Evolutionary conservation across 1,140 invertebrate species (phyloP), one percentile per base, ranked within the genome.

Genomic region (Metopolophium dirhodum): DNA sequence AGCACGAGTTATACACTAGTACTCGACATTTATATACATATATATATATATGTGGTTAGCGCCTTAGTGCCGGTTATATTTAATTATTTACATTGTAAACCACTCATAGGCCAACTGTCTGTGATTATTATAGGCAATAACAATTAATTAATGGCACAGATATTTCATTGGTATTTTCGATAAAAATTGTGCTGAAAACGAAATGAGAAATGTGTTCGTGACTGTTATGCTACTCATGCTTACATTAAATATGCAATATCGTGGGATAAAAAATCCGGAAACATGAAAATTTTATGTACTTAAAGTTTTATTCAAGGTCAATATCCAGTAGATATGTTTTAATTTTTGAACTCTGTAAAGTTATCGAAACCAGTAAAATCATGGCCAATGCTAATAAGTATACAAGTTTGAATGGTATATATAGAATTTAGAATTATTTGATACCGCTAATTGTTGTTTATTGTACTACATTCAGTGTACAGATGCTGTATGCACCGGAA

Each of bases 301-400:
- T 87, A 51, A 22, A 87, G 37, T 61, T 61, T 37, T 90, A 41
- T 90, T 61, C 88, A 90, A 90, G 88, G 88, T 30, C 23, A 51
- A 51, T 51, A 51, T 51, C 11, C 0, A 26, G 37, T 57, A 1
- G 35, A 41, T 41, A 45, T 45, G 18, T 89, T 61, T 90, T 30
- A 61, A 61, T 90, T 90, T 61, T 61, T 35, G 20, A 41, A 90
- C 35, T 90, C 51, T 89, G 37, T 35, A 51, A 35, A 41, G 23
- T 61, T 41, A 61, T 26, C 37, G 35, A 90, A 90, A 90, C 88
- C 88, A 45, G 88, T 90, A 90, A 90, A 90, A 88, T 35, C 88
- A 90, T 90, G 88, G 88, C 45, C 88, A 90, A 90, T 61, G 51
- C 11, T 90, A 90, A 61, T 90, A 61, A 61, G 37, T 23, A 89